Base-by-base conservation (phyloP, 2,888 invertebrate genomes). In the Pristionchus entomophagus region DNA sequence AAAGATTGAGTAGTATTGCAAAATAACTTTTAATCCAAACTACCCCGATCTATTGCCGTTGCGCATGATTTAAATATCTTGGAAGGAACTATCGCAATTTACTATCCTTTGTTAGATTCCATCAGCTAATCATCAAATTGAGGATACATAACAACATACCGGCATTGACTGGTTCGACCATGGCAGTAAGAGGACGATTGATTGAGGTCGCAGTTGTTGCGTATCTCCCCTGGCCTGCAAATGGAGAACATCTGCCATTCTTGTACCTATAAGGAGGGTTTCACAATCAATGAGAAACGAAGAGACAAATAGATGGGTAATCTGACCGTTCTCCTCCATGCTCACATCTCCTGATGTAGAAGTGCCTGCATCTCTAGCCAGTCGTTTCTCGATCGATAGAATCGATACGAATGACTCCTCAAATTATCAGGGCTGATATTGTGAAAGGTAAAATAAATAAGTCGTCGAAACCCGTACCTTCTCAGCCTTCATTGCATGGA, bases 401-500 rank as follows among this genome's bases (percentile, higher is more conserved):
- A 82, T 59, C n/a, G 82, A 82, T 1, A 35, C 82, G 59, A 82
- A 82, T 1, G 38, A 45, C n/a, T 82, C 82, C 82, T 82, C 38
- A 35, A 1, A n/a, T 5, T n/a, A 38, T 26, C 10, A 45, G 45
- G 45, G 14, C 6, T 22, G n/a, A 56, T 10, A 22, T 56, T 56
- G 5, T 26, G 22, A 41, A 35, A 77, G 29, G 6, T 32, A 65
- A 65, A 17, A 65, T 65, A 12, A 65, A 32, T 12, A 29, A 5
- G 19, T 22, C 22, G 17, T 56, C n/a, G 8, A 56, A 56, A 32
- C n/a, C 62, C 77, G 29, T 35, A 77, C 77, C 86, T 8, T 62
- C 14, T 80, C 53, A 32, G 56, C 59, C 53, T 88, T 88, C 88
- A 87, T 56, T 4, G 45, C 78, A n/a, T 86, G 83, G 8, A 88